Conservation (phyloP, 2,113 vertebrate genomes). For the Triplophysa rosa region DNA sequence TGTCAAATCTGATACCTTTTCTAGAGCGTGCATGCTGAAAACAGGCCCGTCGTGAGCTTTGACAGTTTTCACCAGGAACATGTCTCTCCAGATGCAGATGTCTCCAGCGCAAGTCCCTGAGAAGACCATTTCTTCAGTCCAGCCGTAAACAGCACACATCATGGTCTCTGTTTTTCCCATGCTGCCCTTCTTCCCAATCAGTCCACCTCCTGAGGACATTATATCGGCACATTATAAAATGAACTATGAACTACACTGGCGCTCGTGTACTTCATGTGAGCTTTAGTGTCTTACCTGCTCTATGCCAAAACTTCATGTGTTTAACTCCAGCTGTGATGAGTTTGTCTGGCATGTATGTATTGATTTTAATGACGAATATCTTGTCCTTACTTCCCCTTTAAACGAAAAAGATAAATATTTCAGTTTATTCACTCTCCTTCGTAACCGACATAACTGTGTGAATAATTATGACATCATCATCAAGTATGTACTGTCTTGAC, state of each 20-base stretch:
- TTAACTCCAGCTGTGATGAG: conserved; percentile 97
- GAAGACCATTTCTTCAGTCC: conserved; percentile 97
- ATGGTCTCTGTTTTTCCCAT: conserved; percentile 92
- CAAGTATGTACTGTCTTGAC: background rate
- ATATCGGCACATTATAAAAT: conserved; percentile 16
- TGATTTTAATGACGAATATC: conserved; percentile 97
- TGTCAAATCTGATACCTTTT: conserved; percentile 80
- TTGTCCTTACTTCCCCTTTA: conserved; percentile 98
- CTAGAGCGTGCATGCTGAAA: conserved; percentile 96
- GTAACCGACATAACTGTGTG: too few relatives aligned
- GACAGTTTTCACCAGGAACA: conserved; percentile 95
- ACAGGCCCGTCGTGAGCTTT: conserved; percentile 98
- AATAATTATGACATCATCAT: background rate
- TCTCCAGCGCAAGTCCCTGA: conserved; percentile 94
- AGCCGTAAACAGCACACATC: conserved; percentile 96
- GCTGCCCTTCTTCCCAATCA: conserved; percentile 92
- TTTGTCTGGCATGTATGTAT: conserved; percentile 94
- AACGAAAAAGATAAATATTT: conserved; percentile 65
- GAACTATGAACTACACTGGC: background rate
- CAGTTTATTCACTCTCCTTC: too few relatives aligned
- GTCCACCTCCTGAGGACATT: conserved; percentile 82
- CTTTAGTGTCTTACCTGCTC: conserved; percentile 82
- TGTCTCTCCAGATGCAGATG: conserved; percentile 96
- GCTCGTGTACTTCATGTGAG: background rate
- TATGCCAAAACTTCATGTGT: conserved; percentile 97